Evolutionary conservation across 2,113 vertebrate species (phyloP), one percentile per base, ranked within the genome.

Genomic region (Neogobius melanostomus): DNA sequence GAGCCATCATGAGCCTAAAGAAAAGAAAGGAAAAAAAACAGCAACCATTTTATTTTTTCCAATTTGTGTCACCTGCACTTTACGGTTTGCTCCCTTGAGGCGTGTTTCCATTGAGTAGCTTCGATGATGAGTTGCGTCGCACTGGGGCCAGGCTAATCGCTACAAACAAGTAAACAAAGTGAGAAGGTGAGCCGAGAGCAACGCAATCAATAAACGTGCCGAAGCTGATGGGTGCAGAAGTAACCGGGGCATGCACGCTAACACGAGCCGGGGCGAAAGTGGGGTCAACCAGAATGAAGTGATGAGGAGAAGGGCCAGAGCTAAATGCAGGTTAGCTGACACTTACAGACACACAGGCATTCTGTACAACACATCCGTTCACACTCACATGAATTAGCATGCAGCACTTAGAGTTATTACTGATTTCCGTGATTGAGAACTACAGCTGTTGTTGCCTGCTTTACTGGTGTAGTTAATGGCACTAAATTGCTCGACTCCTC

Each of bases 391-490:
- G 14, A 8, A 69, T 28, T 47, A 8, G 21, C 17, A 43, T 46
- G 42, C 12, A 57, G 50, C 47, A 57, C 57, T 60, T 48, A 50
- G 7, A 47, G 14, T 75, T 70, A 72, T 85, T 69, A 79, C 51
- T 75, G 63, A 66, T 65, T 71, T 71, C 69, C 69, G 66, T 69
- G 51, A 73, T 84, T 76, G 72, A 57, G 66, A 69, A 79, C 60
- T 36, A 48, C 75, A 86, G 82, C 77, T 87, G 83, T 79, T 69
- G 79, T 62, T n/a, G 64, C 69, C 65, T 76, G 64, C 85, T 76
- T 86, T 72, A 85, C 69, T 75, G 68, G 75, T 81, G 77, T 78
- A 77, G 76, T 83, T 90, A 82, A 89, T 87, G 68, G 79, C 82
- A 67, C 76, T 82, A 77, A 79, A 80, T 82, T 77, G 47, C 72